Conservation (phyloP, 2,888 invertebrate genomes). For the Drosophila nigricruria region DNA sequence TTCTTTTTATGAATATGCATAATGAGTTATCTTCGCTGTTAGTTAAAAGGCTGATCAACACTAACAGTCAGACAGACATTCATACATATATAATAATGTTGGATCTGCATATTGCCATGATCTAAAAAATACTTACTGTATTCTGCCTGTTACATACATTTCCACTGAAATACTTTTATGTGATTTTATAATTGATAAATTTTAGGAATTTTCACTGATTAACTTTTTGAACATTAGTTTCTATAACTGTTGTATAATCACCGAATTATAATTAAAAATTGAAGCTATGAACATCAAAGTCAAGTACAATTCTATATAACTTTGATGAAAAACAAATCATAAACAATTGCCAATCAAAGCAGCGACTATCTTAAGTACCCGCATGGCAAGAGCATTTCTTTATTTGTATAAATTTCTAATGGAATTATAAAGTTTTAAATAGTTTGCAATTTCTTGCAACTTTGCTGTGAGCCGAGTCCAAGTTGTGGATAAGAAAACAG, state of each 20-base stretch:
- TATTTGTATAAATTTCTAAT: constrained; percentile 35
- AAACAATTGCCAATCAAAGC: not conserved
- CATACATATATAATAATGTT: too few relatives aligned
- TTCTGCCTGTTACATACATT: too few relatives aligned
- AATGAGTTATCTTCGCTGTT: too few relatives aligned
- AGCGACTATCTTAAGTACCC: not conserved
- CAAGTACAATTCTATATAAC: not conserved
- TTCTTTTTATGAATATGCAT: too few relatives aligned
- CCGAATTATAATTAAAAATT: not conserved
- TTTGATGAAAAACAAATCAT: not conserved
- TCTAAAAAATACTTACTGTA: too few relatives aligned
- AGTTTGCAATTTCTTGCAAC: constrained; percentile 19
- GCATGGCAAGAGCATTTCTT: constrained; percentile 3
- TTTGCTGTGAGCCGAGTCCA: constrained; percentile 12
- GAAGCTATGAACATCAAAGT: not conserved
- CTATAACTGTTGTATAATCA: not conserved
- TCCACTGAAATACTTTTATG: too few relatives aligned
- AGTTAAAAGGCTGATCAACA: too few relatives aligned
- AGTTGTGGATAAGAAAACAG: constrained; percentile 12
- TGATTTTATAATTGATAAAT: too few relatives aligned
- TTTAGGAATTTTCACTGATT: too few relatives aligned
- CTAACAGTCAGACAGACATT: too few relatives aligned
- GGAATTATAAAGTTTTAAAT: constrained; percentile 31
- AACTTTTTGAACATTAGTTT: too few relatives aligned
- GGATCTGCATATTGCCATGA: too few relatives aligned